Conservation (phyloP, 2,888 invertebrate genomes). For the Palloptera scutellata region DNA sequence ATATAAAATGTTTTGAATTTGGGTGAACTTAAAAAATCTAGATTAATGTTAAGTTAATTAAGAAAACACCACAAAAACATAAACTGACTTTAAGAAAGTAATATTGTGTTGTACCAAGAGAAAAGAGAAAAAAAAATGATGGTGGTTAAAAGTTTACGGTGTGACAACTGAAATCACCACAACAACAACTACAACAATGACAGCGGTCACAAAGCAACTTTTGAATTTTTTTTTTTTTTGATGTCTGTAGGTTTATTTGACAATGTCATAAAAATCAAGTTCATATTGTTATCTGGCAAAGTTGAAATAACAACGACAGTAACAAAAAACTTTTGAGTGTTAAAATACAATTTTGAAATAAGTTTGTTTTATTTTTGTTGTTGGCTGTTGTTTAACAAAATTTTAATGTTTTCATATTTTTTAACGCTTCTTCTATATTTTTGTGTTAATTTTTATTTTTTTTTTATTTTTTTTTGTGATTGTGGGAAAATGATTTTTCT, state of each 20-base stretch:
- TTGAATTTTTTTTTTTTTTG: not conserved
- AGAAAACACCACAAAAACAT: not conserved
- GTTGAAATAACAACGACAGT: not conserved
- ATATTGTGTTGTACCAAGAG: not conserved
- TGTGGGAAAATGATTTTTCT: no score
- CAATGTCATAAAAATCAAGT: not conserved
- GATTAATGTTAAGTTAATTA: no score
- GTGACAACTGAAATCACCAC: not conserved
- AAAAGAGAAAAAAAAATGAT: no score
- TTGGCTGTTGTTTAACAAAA: no score
- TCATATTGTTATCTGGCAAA: not conserved
- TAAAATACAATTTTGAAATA: no score
- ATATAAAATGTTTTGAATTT: no score
- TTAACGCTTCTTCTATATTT: no score
- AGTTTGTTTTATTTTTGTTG: no score
- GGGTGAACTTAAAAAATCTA: no score
- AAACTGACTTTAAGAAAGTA: not conserved
- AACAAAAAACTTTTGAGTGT: not conserved
- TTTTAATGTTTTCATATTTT: no score
- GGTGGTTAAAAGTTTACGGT: not conserved
- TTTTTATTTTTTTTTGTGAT: no score
- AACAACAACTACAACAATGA: constrained; percentile 10
- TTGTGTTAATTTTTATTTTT: no score
- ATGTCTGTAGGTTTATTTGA: not conserved
- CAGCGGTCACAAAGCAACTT: not conserved